These are phyloP conservation scores for Erythrocercus mccallii DNA, from an alignment of 2,113 vertebrate genomes.

Conservation along the genomic window DNA sequence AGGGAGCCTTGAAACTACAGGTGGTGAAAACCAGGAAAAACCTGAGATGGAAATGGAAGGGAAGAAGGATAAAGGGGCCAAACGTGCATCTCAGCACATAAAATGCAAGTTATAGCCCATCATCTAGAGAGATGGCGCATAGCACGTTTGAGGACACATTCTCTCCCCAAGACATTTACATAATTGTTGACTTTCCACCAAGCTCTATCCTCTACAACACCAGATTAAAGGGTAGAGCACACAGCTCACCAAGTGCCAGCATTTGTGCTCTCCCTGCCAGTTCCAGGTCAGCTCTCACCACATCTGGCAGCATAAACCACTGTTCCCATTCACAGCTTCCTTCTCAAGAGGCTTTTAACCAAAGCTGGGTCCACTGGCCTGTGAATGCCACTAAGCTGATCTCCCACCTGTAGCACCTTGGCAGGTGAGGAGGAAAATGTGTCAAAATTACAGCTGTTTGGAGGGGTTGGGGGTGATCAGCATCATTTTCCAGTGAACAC, in stretches of 20 bases:
- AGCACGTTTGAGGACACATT: fast-evolving
- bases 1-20: background rate
- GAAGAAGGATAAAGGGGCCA: background rate
- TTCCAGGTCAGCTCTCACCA: background rate
- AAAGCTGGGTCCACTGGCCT: background rate
- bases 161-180: background rate
- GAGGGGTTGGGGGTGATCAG: background rate
- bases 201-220: background rate
- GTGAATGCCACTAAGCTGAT: background rate
- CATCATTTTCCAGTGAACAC: background rate
- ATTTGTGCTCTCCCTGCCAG: background rate
- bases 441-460: fast-evolving
- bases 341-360: background rate
- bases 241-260: background rate
- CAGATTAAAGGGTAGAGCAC: no score
- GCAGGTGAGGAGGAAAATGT: background rate
- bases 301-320: fast-evolving
- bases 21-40: fast-evolving
- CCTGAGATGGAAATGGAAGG: background rate
- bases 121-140: background rate
- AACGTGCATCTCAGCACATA: fast-evolving
- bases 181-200: fast-evolving
- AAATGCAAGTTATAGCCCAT: background rate
- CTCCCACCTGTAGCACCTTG: background rate
- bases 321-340: fast-evolving